Evolutionary conservation across 2,113 vertebrate species (phyloP).

Genomic region (Opisthocomus hoazin): DNA sequence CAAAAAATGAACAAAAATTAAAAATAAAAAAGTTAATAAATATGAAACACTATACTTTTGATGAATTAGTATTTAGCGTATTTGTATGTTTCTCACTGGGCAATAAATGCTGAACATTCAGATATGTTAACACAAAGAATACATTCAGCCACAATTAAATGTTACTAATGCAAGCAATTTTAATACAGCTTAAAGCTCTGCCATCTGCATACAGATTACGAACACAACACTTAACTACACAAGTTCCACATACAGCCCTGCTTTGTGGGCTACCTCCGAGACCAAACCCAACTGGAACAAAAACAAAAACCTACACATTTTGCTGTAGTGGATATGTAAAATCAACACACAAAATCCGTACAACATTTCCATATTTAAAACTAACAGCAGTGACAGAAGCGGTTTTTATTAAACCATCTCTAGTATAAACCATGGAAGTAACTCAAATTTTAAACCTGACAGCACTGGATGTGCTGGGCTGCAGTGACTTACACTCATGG

Average conservation of each 20-base stretch:
- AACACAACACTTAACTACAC: constrained; percentile 6
- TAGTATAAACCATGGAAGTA: background rate
- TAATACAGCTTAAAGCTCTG: constrained; percentile 61
- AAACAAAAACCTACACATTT: background rate
- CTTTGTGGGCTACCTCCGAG: background rate
- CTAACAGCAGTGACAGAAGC: background rate
- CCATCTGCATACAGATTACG: background rate
- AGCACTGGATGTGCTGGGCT: background rate
- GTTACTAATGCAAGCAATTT: constrained; percentile 63
- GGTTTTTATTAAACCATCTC: background rate
- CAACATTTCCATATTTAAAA: background rate
- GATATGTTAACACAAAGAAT: constrained; percentile 57
- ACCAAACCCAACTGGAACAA: background rate
- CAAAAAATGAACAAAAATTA: constrained; percentile 54
- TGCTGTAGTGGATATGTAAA: background rate
- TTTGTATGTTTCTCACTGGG: constrained; percentile 24
- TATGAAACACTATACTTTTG: constrained; percentile 45
- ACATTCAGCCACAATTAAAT: constrained; percentile 65
- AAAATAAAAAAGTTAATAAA: constrained; percentile 61
- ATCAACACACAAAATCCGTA: background rate
- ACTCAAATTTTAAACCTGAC: background rate
- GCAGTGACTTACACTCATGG: background rate
- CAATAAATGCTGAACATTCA: constrained; percentile 48
- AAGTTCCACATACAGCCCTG: background rate
- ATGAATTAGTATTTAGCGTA: constrained; percentile 74